phyloP scores from a whole-genome alignment of 2,113 vertebrate species.

The Electrona antarctica region DNA sequence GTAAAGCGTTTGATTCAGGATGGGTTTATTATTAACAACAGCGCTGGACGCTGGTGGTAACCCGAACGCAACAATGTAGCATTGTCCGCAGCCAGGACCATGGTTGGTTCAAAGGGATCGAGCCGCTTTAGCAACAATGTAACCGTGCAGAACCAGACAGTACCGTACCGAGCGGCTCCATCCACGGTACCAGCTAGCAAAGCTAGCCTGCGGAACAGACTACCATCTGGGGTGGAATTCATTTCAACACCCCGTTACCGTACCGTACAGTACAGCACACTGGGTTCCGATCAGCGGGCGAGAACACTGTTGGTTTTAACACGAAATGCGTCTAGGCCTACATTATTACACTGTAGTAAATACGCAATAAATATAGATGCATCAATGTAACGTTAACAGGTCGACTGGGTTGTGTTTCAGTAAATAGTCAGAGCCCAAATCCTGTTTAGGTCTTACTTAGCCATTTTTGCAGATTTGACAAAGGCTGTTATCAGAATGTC shows the following conservation, averaged over 20 bases:
- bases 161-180: too few relatives aligned
- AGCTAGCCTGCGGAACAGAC: constrained; percentile 24
- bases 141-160: too few relatives aligned
- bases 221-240: constrained; percentile 40
- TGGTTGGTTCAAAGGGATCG: too few relatives aligned
- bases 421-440: constrained; percentile 56
- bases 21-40: too few relatives aligned
- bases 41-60: too few relatives aligned
- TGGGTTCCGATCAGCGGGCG: not conserved
- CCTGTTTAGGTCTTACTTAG: too few relatives aligned
- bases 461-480: not conserved
- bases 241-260: not conserved
- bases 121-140: too few relatives aligned
- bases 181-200: constrained; percentile 4
- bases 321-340: not conserved
- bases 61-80: too few relatives aligned
- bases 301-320: not conserved
- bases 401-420: constrained; percentile 36
- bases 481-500: too few relatives aligned
- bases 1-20: too few relatives aligned
- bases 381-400: not conserved
- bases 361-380: not conserved
- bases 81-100: too few relatives aligned
- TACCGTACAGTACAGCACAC: not conserved
- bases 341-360: not conserved